phyloP scores from a whole-genome alignment of 2,797 vertebrate genomes.

The Numenius phaeopus region DNA sequence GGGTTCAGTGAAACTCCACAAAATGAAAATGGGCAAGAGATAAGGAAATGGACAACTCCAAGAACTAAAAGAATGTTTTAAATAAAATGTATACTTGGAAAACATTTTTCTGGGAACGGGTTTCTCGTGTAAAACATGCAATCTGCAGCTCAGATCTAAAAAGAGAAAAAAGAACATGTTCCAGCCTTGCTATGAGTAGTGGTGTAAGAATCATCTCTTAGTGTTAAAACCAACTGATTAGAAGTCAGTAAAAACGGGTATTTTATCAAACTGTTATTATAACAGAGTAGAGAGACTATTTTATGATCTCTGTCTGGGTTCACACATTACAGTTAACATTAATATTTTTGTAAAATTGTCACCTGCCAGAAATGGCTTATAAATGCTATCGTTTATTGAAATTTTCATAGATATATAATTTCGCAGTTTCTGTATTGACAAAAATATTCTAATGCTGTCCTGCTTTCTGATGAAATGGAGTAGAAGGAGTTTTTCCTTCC shows the following conservation, averaged over 20 bases:
- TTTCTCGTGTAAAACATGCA: not conserved
- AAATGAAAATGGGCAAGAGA: not conserved
- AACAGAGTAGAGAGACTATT: not conserved
- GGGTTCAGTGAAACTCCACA: not conserved
- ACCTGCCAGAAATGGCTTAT: not conserved
- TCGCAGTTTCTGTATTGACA: not conserved
- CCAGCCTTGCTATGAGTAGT: not conserved
- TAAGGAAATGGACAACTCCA: not conserved
- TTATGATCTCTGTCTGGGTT: not conserved
- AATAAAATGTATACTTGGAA: not conserved
- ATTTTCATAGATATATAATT: not conserved
- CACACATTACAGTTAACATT: not conserved
- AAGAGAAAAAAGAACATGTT: not conserved
- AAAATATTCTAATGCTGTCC: not conserved
- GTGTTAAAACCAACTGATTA: not conserved
- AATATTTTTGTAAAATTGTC: not conserved
- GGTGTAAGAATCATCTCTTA: not conserved
- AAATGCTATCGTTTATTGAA: not conserved
- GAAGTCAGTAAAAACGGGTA: accelerated
- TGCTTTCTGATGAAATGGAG: not conserved
- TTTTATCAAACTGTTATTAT: not conserved
- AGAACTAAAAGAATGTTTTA: not conserved
- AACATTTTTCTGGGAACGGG: not conserved
- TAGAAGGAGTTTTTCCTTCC: not conserved
- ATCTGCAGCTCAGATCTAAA: not conserved